Conservation (phyloP, 2,113 vertebrate species). For the Coryphaenoides rupestris region DNA sequence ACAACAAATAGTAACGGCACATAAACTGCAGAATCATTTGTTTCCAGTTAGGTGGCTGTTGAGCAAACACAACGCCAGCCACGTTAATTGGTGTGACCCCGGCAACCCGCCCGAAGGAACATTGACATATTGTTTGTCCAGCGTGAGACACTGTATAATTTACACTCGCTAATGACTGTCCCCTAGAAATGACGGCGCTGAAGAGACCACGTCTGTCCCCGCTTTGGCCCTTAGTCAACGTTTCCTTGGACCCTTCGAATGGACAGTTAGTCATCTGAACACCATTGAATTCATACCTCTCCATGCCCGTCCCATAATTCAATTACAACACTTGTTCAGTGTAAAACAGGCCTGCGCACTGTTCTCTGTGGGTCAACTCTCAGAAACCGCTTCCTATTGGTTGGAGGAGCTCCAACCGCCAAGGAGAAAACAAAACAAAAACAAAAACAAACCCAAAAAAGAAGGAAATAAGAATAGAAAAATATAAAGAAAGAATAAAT, state of each 20-base stretch:
- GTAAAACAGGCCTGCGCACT: slow-evolving; percentile 39
- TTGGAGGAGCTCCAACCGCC: slow-evolving; percentile 49
- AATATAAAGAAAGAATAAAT: slow-evolving; percentile 24
- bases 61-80: slow-evolving; percentile 66
- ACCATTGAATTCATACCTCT: slow-evolving; percentile 64
- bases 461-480: slow-evolving; percentile 31
- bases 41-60: slow-evolving; percentile 61
- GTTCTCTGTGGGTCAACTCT: slow-evolving; percentile 49
- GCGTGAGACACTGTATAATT: slow-evolving; percentile 73
- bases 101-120: slow-evolving; percentile 69
- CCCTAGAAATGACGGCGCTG: slow-evolving; percentile 58
- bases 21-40: slow-evolving; percentile 62
- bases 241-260: slow-evolving; percentile 60
- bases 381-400: slow-evolving; percentile 58
- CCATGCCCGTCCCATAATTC: slow-evolving; percentile 62
- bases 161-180: slow-evolving; percentile 73
- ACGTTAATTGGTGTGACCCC: slow-evolving; percentile 73
- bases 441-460: too few relatives aligned
- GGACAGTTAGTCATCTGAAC: slow-evolving; percentile 69
- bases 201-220: slow-evolving; percentile 66
- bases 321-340: slow-evolving; percentile 62
- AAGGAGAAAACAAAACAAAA: slow-evolving; percentile 37
- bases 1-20: slow-evolving; percentile 50
- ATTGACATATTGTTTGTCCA: slow-evolving; percentile 76
- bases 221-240: slow-evolving; percentile 66